Evolutionary conservation across 2,888 invertebrate genomes (phyloP), one percentile per base, ranked within the genome.

Genomic region (Hydraecia micacea): DNA sequence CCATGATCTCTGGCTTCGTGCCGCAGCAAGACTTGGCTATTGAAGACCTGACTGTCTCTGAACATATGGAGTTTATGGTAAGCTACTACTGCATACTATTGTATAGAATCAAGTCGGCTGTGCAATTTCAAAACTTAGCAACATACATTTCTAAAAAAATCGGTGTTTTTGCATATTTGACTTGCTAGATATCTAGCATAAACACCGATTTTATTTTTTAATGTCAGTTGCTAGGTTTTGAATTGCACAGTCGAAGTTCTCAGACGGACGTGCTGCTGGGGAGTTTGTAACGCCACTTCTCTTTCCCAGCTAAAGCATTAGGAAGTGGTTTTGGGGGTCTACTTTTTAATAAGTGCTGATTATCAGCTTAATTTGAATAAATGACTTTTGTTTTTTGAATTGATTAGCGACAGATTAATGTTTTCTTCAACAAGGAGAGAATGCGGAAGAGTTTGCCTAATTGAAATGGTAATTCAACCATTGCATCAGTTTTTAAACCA

Each of bases 61-160:
- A 99, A 92, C 99, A 99, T 92, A 97, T 99, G 94, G 97, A 97
- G 91, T 99, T 99, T 93, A 98, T 98, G 98, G 99, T 98, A 93
- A 95, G 73, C 13, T 36, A 36, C 11, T 36, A 21, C 21, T 11
- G 9, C 21, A 9, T 28, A 9, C 55, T 55, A 25, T 55, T n/a
- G 6, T 25, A 25, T 36, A 25, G 36, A 65, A 39, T 36, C 8
- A 21, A 63, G 32, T 32, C 32, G 32, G 32, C 32, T 32, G 2
- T 2, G 32, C 32, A 32, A 32, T 32, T 32, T 32, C 2, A 32
- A 32, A 32, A 32, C 32, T 2, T 32, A 32, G 32, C 32, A 32
- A 32, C n/a, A n/a, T n/a, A n/a, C n/a, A n/a, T n/a, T n/a, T n/a
- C n/a, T n/a, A n/a, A n/a, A n/a, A n/a, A n/a, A n/a, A n/a, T n/a